Evolutionary conservation across 2,113 vertebrate genomes (phyloP).

Genomic region (Scomber scombrus): DNA sequence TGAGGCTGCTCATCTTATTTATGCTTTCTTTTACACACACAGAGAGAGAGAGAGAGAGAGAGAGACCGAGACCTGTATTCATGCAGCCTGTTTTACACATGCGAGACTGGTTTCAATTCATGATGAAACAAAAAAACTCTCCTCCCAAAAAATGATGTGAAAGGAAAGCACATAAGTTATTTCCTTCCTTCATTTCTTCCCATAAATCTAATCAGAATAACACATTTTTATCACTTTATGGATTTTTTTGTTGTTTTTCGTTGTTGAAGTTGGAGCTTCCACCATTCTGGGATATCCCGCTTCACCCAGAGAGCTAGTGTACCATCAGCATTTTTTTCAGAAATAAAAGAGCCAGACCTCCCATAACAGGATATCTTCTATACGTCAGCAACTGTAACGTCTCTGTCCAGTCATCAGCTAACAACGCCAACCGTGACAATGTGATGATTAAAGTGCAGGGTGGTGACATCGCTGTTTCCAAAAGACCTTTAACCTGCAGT

Average conservation of each 20-base stretch:
- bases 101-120: not conserved
- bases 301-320: not conserved
- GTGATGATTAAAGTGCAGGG: not conserved
- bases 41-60: too few species aligned
- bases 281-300: constrained; percentile 33
- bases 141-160: not conserved
- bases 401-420: too few species aligned
- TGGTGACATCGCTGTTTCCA: too few species aligned
- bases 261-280: constrained; percentile 52
- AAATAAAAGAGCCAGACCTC: not conserved
- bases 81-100: not conserved
- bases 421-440: not conserved
- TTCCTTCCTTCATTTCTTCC: not conserved
- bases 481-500: too few species aligned
- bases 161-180: not conserved
- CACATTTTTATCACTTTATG: not conserved
- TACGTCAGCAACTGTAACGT: not conserved
- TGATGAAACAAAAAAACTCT: not conserved
- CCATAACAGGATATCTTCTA: not conserved
- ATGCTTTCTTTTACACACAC: not conserved
- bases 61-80: constrained; percentile 11
- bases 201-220: not conserved
- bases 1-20: not conserved
- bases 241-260: not conserved
- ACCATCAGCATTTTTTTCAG: too few species aligned